Conservation (phyloP, 37 sponge, comb jelly and placozoan genomes). For the Cliona cf. orientalis region DNA sequence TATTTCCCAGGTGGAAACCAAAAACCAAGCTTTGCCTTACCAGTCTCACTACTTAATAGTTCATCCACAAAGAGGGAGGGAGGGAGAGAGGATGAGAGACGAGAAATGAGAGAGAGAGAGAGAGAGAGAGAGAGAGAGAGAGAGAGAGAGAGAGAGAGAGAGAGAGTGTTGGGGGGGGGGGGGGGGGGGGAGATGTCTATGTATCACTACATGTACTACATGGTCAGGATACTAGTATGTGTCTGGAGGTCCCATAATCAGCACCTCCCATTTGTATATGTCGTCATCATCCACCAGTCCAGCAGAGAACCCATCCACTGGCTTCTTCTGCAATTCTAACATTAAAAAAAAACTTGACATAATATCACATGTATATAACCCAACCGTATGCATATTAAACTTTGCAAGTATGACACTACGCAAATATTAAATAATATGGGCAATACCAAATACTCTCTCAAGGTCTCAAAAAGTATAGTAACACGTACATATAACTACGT, state of each 20-base stretch:
- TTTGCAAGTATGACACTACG: not conserved
- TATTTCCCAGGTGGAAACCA: too few relatives aligned
- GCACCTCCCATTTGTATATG: slow-evolving; percentile 95
- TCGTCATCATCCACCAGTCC: slow-evolving; percentile 97
- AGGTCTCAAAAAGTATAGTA: too few relatives aligned
- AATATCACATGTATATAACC: not conserved
- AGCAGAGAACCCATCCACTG: slow-evolving; percentile 97
- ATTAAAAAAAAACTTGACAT: not conserved
- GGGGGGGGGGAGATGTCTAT: too few relatives aligned
- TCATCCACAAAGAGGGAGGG: too few relatives aligned
- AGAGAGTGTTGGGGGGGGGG: too few relatives aligned
- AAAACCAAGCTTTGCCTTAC: too few relatives aligned
- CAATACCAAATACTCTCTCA: not conserved
- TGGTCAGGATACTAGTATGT: slow-evolving; percentile 90
- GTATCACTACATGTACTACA: slow-evolving; percentile 33
- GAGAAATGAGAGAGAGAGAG: too few relatives aligned
- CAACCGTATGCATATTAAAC: not conserved
- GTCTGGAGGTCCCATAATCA: slow-evolving; percentile 95
- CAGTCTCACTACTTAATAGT: too few relatives aligned
- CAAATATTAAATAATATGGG: not conserved
- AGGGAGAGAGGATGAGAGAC: not conserved
- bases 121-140: too few relatives aligned
- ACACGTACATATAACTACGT: too few relatives aligned
- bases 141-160: too few relatives aligned
- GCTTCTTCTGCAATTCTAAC: slow-evolving; percentile 95